Evolutionary conservation across 1,140 invertebrate species (phyloP), one percentile per base, ranked within the genome.

Genomic region (Papilio aristodemus): DNA sequence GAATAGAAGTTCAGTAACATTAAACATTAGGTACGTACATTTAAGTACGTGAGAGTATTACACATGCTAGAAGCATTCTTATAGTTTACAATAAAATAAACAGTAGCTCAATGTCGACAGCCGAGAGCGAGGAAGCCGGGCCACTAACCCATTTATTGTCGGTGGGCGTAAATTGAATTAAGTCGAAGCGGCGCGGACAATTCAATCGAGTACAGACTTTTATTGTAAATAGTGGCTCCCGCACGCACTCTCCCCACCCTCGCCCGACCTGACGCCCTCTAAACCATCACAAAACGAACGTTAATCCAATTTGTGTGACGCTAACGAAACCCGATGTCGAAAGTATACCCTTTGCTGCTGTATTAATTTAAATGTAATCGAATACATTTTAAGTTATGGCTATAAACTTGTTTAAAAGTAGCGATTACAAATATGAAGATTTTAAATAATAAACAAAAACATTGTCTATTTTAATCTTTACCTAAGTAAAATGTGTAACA

Each of bases 61-160:
- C n/a, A 37, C 9, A 62, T 62, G 38, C 36, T 37, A 38, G 59
- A 62, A 62, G 14, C 14, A 54, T 17, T 54, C 22, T 54, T 54
- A 54, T 54, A 54, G 46, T 54, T 17, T 54, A 54, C 8, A 38
- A 60, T 19, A 39, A 62, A 62, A 62, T 14, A 38, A 62, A 64
- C 62, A 43, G 62, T 43, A 43, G 36, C 59, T 14, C n/a, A 14
- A n/a, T 27, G n/a, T 11, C n/a, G 14, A 63, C 50, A 37, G 43
- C n/a, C 37, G 14, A 71, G 72, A 71, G 68, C 41, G 73, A 76
- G 74, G 80, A 82, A 80, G 81, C 80, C 85, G 75, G 80, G 86
- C 83, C 81, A 83, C 79, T 89, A 89, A 89, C 86, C 85, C 83
- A 87, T 89, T 89, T 87, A 89, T 82, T 80, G 78, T 78, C 73